Percentiles rank a stretch among this genome's conserved stretches.
These are phyloP conservation scores for Hesperia comma DNA, from an alignment of 2,888 invertebrate species.

Conservation along the genomic window DNA sequence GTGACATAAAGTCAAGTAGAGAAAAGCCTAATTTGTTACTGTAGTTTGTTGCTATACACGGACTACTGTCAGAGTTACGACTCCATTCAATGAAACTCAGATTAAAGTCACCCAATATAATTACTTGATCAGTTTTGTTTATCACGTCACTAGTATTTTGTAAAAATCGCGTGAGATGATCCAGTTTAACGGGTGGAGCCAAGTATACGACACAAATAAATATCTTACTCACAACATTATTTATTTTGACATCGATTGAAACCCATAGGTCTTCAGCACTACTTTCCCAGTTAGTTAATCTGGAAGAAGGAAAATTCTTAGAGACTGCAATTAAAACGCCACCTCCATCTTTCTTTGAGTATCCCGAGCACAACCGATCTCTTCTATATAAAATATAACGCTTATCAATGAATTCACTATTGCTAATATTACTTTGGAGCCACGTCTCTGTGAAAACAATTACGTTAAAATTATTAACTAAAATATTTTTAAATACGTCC, in stretches of 20 bases:
- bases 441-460: constrained; percentile 28
- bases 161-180: constrained; percentile 23
- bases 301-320: constrained; percentile 19
- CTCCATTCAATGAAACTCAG: constrained; percentile 39
- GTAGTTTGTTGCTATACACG: constrained; percentile 32
- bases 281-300: constrained; percentile 25
- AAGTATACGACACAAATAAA: constrained; percentile 39
- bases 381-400: constrained; percentile 14
- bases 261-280: constrained; percentile 36
- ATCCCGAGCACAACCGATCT: not conserved
- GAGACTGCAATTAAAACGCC: constrained; percentile 34
- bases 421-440: constrained; percentile 1
- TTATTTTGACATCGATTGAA: constrained; percentile 12
- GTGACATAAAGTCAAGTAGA: constrained; percentile 39
- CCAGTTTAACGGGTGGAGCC: constrained; percentile 35
- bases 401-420: constrained; percentile 17
- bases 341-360: constrained; percentile 30
- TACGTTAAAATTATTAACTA: constrained; percentile 2
- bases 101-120: constrained; percentile 42
- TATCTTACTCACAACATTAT: constrained; percentile 20
- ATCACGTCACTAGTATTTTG: constrained; percentile 24
- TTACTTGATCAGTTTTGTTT: constrained; percentile 32
- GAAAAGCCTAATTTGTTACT: constrained; percentile 32
- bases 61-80: not conserved
- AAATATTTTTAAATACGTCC: constrained; percentile 14